phyloP scores from a whole-genome alignment of 2,888 invertebrate genomes.

The Theretra japonica region DNA sequence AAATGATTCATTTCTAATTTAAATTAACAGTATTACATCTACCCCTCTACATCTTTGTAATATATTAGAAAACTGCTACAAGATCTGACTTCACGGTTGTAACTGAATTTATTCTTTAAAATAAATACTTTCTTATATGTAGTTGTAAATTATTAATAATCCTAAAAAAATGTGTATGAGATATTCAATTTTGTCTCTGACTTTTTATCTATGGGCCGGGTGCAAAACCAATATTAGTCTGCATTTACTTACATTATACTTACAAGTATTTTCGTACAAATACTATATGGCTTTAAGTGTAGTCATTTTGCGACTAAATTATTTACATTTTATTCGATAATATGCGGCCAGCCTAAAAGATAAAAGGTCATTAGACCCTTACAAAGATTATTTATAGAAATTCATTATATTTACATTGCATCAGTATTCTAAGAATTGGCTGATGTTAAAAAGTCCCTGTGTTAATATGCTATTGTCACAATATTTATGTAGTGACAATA shows the following conservation, averaged over 20 bases:
- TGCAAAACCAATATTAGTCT: background rate
- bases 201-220: background rate
- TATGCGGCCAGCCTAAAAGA: background rate
- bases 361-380: slow-evolving; percentile 2
- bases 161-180: background rate
- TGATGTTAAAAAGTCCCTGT: slow-evolving; percentile 6
- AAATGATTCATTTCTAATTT: no score
- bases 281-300: background rate
- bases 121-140: slow-evolving; percentile 10
- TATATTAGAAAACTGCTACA: background rate
- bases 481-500: no score
- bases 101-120: background rate
- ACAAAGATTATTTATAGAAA: background rate
- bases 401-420: background rate
- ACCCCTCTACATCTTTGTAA: background rate
- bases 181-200: background rate
- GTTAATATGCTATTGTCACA: background rate
- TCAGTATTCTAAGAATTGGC: slow-evolving; percentile 4
- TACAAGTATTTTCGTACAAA: background rate
- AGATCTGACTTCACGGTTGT: slow-evolving; percentile 3
- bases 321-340: background rate
- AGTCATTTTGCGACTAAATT: background rate
- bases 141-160: background rate
- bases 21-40: background rate
- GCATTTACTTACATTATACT: background rate